Evolutionary conservation across 2,888 invertebrate genomes (phyloP), one percentile per base, ranked within the genome.

Genomic region (Eristalis arbustorum): DNA sequence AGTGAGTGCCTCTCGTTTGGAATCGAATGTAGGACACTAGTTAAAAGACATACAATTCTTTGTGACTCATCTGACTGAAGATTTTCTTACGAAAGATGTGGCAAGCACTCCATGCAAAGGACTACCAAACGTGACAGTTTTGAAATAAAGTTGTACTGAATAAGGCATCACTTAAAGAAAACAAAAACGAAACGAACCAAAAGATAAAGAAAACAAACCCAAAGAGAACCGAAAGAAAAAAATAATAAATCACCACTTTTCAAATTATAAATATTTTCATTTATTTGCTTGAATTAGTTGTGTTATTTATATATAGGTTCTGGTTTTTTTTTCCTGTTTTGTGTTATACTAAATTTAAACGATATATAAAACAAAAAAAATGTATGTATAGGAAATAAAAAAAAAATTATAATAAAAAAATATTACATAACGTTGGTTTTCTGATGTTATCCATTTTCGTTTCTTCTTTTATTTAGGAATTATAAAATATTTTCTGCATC

Each of bases 211-310:
- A 61, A 61, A 57, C 3, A 66, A 14, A 59, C 34, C 14, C 49
- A 42, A 74, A 74, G 25, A 61, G 37, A 64, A 37, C 0, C 11
- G 10, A 8, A 68, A 61, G 37, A 64, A 37, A 1, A 2, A 31
- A 8, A 68, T 37, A 14, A 3, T 4, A 76, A 81, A 66, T 23
- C 59, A 81, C 13, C 56, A 77, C 14, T 40, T 87, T 83, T 87
- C 72, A 74, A 74, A 79, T 87, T 87, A 87, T 87, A 87, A 87
- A 87, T 87, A 87, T 87, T 87, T 87, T 87, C 82, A 83, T 87
- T 87, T 87, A 87, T 87, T 87, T 87, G 66, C 71, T 82, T 87
- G 74, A 87, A 87, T 87, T 87, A 83, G 87, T 87, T 79, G 62
- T 83, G 73, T 85, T 85, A 85, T 78, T 73, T 74, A 85, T 82